Evolutionary conservation across 2,113 vertebrate genomes (phyloP), one percentile per base, ranked within the genome.

Genomic region (Trogon surrucura): DNA sequence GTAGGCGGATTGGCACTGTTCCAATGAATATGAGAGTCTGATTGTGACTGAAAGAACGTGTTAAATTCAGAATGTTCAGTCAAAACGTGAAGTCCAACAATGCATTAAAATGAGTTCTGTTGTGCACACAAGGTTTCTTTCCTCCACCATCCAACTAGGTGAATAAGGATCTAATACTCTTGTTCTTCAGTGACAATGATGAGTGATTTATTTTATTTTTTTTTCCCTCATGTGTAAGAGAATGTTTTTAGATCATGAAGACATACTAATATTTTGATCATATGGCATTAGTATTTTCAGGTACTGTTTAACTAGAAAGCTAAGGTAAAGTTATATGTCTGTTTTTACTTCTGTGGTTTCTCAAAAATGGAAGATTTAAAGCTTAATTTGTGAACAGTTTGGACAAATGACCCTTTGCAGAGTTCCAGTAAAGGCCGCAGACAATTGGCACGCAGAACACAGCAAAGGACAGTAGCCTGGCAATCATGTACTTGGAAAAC

Each of bases 361-460:
- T 75, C 27, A 38, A 50, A 82, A 75, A 25, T 17, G 0, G 29
- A 27, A 61, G 13, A 54, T 38, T 41, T 64, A 47, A 88, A 69
- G 38, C 9, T 80, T 8, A 85, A 64, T 64, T 69, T 2, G 1
- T 80, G 19, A 58, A 16, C 2, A 41, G 13, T 41, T 79, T 67
- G 77, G 18, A n/a, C 50, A 20, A 56, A 10, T 48, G 44, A 64
- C 27, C 27, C 0, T 0, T 51, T 75, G 34, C 13, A 69, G 27
- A 19, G 25, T 27, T 25, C 36, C 1, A 4, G 16, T 27, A 38
- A 67, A 62, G n/a, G n/a, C 26, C 7, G 32, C 17, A 14, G 11
- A 19, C 36, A 26, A 6, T 45, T 0, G 0, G 51, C 7, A 13
- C 18, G 36, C 47, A 41, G 51, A 66, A 30, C 29, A 34, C 6